Percentiles rank a stretch among this genome's conserved stretches.
phyloP scores from a whole-genome alignment of 2,797 vertebrate genomes.

The Leptatherina wallacei region DNA sequence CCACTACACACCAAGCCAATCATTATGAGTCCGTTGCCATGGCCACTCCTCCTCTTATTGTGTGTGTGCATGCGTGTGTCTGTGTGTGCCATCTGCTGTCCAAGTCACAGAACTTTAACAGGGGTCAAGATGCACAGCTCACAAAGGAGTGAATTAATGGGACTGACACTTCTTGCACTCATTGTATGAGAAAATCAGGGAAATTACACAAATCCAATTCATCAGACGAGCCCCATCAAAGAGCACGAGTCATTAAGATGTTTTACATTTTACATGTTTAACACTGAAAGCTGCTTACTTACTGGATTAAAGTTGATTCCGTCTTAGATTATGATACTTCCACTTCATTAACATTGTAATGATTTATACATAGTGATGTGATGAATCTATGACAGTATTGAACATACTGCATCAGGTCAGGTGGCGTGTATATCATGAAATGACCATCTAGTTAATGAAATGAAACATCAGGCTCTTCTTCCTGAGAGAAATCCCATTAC shows the following conservation, averaged over 20 bases:
- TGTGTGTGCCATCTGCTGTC: slow-evolving; percentile 81
- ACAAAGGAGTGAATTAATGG: slow-evolving; percentile 77
- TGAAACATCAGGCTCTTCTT: slow-evolving; percentile 61
- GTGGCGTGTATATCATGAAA: slow-evolving; percentile 59
- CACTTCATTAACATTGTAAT: not conserved
- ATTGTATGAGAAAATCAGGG: slow-evolving; percentile 74
- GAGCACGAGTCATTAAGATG: slow-evolving; percentile 6
- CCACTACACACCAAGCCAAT: slow-evolving; percentile 77
- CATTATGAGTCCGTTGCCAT: slow-evolving; percentile 84
- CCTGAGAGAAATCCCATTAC: slow-evolving; percentile 62
- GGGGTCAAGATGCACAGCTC: slow-evolving; percentile 82
- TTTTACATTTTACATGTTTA: slow-evolving; percentile 33
- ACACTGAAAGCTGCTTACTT: slow-evolving; percentile 21
- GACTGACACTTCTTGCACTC: slow-evolving; percentile 70
- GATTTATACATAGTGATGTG: slow-evolving; percentile 20
- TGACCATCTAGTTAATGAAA: slow-evolving; percentile 68
- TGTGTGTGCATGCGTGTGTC: slow-evolving; percentile 32
- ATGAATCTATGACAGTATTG: slow-evolving; percentile 5
- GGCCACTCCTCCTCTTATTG: slow-evolving; percentile 71
- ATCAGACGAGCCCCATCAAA: slow-evolving; percentile 25
- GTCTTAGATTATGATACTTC: not conserved
- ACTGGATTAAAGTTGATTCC: slow-evolving; percentile 14
- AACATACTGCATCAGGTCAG: slow-evolving; percentile 37
- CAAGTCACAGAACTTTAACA: slow-evolving; percentile 80
- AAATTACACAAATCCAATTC: slow-evolving; percentile 70